phyloP scores from a whole-genome alignment of 2,113 vertebrate species.

The Macheiramphus alcinus region DNA sequence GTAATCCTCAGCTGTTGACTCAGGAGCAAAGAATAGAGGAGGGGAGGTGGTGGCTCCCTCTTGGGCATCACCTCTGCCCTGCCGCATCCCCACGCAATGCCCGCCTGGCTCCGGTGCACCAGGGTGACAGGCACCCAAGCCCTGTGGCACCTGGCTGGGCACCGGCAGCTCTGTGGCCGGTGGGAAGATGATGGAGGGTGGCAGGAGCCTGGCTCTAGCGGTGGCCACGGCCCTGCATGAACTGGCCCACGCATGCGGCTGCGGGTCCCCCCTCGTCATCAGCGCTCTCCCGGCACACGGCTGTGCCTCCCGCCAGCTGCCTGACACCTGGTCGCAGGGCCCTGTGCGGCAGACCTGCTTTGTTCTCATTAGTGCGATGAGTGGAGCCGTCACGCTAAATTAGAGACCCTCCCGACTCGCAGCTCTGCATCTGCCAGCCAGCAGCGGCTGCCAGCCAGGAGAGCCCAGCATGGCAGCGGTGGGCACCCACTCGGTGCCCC shows the following conservation, averaged over 20 bases:
- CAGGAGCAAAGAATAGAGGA: not conserved
- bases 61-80: not conserved
- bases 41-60: not conserved
- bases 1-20: conserved; percentile 58
- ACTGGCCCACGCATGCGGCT: rapidly evolving
- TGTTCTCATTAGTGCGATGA: not conserved
- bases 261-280: rapidly evolving
- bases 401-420: not conserved
- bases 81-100: not conserved
- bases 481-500: rapidly evolving
- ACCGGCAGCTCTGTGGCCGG: rapidly evolving
- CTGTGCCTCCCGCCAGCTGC: not conserved
- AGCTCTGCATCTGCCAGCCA: not conserved
- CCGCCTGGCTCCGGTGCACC: rapidly evolving
- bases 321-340: not conserved
- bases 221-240: not conserved
- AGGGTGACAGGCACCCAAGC: not conserved
- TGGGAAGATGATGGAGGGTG: not conserved
- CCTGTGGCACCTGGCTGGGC: not conserved
- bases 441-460: not conserved
- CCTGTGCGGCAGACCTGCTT: not conserved
- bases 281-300: rapidly evolving
- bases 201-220: not conserved
- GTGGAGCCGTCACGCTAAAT: not conserved
- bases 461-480: rapidly evolving